Evolutionary conservation across 30 jellyfish, hydroid and myxozoan genomes (phyloP), one percentile per base, ranked within the genome.

Genomic region (Clytia hemisphaerica): DNA sequence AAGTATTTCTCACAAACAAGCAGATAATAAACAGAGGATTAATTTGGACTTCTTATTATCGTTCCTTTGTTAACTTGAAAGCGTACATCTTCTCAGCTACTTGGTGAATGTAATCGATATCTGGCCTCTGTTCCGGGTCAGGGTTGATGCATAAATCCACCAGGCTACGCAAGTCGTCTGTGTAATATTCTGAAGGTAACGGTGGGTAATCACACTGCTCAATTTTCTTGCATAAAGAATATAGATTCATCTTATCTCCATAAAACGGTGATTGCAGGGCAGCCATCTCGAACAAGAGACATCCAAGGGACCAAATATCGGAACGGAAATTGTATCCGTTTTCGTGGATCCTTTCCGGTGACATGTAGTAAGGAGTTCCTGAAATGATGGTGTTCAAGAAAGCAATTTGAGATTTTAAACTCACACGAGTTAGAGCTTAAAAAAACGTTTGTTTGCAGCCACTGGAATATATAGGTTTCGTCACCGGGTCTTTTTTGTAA

Each of bases 181-280:
- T 80, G 75, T 89, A 81, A 61, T 89, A 74, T 59, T 89, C 98
- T 12, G 98, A 84, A 6, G 98, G 98, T 1, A 89, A 61, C 26
- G 98, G 98, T 4, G 98, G 98, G 50, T 89, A 89, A 54, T 89
- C 98, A 47, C 98, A 89, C 67, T 89, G 93, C 51, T 89, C 98
- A 22, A 89, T 89, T 77, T 81, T 89, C 37, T 80, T 83, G 75
- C 98, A 89, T 40, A 89, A 67, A 1, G 98, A 89, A 63, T 89
- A 89, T 24, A 89, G 72, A 77, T 89, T 89, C 98, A 89, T 89
- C 60, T 89, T 89, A 57, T 89, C 98, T 1, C 98, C 98, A 66
- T 89, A 89, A 48, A 89, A 89, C 9, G 98, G 98, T 9, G 98
- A 89, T 46, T 89, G 98, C 77, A 89, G 60, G 4, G 98, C 98